phyloP scores from a whole-genome alignment of 1,140 invertebrate genomes.

The Cotesia chilonis region DNA sequence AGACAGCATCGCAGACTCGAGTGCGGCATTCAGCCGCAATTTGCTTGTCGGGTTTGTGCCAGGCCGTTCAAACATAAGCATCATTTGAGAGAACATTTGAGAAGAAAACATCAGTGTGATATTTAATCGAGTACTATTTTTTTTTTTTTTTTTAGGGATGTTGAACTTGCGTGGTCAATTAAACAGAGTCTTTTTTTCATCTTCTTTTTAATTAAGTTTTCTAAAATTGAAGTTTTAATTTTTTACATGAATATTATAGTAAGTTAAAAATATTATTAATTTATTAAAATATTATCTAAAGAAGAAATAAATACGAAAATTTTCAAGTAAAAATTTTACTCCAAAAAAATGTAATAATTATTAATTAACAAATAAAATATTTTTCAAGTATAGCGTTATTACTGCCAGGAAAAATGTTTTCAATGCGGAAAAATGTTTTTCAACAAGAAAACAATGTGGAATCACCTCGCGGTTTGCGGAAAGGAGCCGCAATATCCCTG shows the following conservation, averaged over 20 bases:
- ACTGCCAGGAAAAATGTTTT: no score
- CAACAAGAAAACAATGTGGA: conserved; percentile 49
- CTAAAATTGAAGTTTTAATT: no score
- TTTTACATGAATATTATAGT: no score
- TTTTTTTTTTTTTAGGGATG: no score
- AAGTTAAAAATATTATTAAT: no score
- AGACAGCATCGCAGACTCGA: conserved; percentile 62
- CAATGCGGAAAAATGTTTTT: conserved; percentile 48
- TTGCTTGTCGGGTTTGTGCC: conserved; percentile 61
- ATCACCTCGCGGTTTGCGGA: conserved; percentile 49
- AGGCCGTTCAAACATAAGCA: conserved; percentile 61
- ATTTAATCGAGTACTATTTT: not conserved
- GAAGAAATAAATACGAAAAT: no score
- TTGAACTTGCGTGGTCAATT: no score
- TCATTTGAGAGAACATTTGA: conserved; percentile 56
- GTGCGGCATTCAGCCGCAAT: conserved; percentile 60
- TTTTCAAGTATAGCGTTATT: no score
- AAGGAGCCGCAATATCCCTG: conserved; percentile 55
- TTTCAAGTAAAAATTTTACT: not conserved
- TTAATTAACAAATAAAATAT: conserved; percentile 15
- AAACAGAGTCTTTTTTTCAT: no score
- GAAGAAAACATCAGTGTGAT: conserved; percentile 47
- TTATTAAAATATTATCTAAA: no score
- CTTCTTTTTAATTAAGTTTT: no score
- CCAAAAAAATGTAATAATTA: not conserved